Base-by-base conservation (phyloP, 2,888 invertebrate species). In the Blera fallax region DNA sequence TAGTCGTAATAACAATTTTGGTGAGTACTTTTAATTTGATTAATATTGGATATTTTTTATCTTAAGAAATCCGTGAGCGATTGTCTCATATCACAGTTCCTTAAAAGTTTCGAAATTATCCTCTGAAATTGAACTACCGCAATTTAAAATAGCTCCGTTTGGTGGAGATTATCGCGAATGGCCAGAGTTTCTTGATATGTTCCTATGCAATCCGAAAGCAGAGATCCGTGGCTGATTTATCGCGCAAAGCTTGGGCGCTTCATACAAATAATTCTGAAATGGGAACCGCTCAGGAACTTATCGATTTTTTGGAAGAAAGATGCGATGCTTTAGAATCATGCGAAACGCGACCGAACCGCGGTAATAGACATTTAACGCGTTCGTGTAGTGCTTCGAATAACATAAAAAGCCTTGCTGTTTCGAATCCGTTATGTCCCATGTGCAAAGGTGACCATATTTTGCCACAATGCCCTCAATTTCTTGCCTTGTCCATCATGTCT, bases 1-100 rank as follows among this genome's bases (percentile, higher is more conserved):
- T 96, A n/a, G 94, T 95, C 54, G 96, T 96, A 60, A 95, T 95
- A 80, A 96, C 96, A 11, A 96, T 96, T 89, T 92, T 95, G 93
- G 96, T 96, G 91, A 94, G 94, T 92, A n/a, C n/a, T n/a, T n/a
- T n/a, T n/a, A n/a, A n/a, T n/a, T n/a, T n/a, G n/a, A n/a, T n/a
- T n/a, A n/a, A n/a, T n/a, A n/a, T n/a, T n/a, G n/a, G n/a, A n/a
- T n/a, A n/a, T n/a, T n/a, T n/a, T n/a, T n/a, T n/a, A n/a, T n/a
- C n/a, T n/a, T n/a, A n/a, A n/a, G n/a, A n/a, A n/a, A n/a, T n/a
- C n/a, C n/a, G n/a, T n/a, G n/a, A n/a, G n/a, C n/a, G n/a, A n/a
- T n/a, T n/a, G n/a, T n/a, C n/a, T n/a, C n/a, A n/a, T n/a, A n/a
- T n/a, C n/a, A n/a, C n/a, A n/a, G n/a, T n/a, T n/a, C n/a, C n/a